A percentile compares a stretch with the other conserved stretches of the same genome.
phyloP scores from a whole-genome alignment of 2,888 invertebrate species.

The Torymus tubicola region DNA sequence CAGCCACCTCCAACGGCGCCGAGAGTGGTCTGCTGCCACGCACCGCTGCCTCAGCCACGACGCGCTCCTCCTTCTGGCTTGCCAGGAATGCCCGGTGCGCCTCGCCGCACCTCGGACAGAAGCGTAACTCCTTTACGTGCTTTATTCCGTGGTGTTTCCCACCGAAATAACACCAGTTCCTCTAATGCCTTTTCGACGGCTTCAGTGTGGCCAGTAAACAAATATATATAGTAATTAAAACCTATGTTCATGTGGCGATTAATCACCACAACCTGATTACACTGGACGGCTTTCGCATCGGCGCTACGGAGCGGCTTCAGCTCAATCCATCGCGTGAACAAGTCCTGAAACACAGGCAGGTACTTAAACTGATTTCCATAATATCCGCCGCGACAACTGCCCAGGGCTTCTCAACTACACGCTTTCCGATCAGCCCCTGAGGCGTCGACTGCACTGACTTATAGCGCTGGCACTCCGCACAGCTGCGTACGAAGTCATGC shows the following conservation, averaged over 20 bases:
- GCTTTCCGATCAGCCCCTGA: constrained; percentile 18
- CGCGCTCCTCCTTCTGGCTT: too few species aligned
- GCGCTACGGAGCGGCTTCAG: too few species aligned
- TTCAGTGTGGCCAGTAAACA: background rate
- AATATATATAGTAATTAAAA: too few species aligned
- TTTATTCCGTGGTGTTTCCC: constrained; percentile 22
- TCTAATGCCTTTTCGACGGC: constrained; percentile 9
- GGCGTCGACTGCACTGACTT: constrained; percentile 1
- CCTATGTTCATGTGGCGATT: too few species aligned
- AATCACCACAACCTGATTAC: too few species aligned
- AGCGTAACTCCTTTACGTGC: too few species aligned
- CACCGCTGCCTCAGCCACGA: too few species aligned
- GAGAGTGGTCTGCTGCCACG: too few species aligned
- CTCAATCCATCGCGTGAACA: constrained; percentile 11
- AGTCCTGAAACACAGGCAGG: constrained; percentile 25
- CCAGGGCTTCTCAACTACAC: constrained; percentile 25
- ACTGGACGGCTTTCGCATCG: background rate
- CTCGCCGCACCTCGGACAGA: too few species aligned
- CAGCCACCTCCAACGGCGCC: too few species aligned
- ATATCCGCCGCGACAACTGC: background rate
- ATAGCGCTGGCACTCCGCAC: constrained; percentile 2
- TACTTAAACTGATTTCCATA: constrained; percentile 2
- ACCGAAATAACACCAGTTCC: constrained; percentile 16
- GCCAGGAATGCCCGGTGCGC: too few species aligned
- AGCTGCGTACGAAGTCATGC: background rate